phyloP scores from a whole-genome alignment of 2,888 invertebrate species.

The Norana najaformis region DNA sequence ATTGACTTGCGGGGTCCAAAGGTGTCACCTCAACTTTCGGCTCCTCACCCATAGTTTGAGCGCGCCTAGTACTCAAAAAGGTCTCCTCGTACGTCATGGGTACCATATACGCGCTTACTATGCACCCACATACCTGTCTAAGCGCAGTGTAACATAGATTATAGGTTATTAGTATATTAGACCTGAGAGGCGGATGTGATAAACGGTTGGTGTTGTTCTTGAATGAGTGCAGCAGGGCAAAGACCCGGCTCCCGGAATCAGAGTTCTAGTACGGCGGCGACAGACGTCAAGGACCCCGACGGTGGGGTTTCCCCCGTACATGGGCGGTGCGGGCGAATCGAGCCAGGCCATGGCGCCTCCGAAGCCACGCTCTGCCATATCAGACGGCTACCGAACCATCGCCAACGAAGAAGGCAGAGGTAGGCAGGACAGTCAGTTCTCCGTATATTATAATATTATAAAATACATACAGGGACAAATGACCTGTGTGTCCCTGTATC shows the following conservation, averaged over 20 bases:
- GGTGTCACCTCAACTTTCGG: no score
- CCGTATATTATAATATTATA: background rate
- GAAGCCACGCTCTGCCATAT: background rate
- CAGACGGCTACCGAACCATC: background rate
- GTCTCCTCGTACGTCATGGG: no score
- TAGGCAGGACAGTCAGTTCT: background rate
- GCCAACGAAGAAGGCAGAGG: conserved; percentile 1
- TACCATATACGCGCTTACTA: no score
- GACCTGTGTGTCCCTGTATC: no score
- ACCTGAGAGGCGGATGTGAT: background rate
- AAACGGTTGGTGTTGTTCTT: background rate
- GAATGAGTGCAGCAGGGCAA: background rate
- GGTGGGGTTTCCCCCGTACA: background rate
- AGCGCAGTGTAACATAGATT: no score
- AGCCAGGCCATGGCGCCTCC: background rate
- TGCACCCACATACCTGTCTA: no score
- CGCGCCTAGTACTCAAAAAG: no score
- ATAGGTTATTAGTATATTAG: no score
- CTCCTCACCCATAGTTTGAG: no score
- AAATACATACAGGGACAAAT: background rate
- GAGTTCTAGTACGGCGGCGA: background rate
- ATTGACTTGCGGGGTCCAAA: no score
- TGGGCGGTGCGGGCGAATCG: background rate
- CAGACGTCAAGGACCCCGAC: background rate
- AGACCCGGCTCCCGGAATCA: background rate